phyloP scores from a whole-genome alignment of 2,888 invertebrate genomes.

The Cerastis rubricosa region DNA sequence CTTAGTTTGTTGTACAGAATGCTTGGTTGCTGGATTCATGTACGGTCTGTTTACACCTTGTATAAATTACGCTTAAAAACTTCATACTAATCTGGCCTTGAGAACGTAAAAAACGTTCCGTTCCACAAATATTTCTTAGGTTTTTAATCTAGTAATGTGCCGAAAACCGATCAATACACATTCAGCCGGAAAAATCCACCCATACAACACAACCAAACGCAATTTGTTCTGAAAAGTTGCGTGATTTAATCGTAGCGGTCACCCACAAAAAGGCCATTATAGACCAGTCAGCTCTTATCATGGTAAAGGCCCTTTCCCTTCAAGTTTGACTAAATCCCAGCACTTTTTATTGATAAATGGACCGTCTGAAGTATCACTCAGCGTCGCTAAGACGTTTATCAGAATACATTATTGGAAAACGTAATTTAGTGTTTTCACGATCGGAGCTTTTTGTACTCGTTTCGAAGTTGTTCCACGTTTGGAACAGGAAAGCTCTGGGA shows the following conservation, averaged over 20 bases:
- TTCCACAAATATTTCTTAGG: neutral
- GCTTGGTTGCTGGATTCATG: too few relatives aligned
- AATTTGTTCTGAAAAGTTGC: slow-evolving; percentile 80
- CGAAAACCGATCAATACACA: neutral
- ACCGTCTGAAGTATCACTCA: slow-evolving; percentile 75
- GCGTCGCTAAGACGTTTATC: slow-evolving; percentile 66
- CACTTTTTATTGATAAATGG: slow-evolving; percentile 79
- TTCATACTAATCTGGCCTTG: too few relatives aligned
- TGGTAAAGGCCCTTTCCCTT: slow-evolving; percentile 83
- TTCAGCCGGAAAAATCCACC: slow-evolving; percentile 13
- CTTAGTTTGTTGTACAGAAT: too few relatives aligned
- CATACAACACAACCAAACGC: slow-evolving; percentile 67
- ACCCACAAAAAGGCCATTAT: slow-evolving; percentile 86
- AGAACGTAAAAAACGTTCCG: neutral
- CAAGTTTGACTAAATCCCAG: slow-evolving; percentile 82
- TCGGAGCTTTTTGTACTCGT: slow-evolving; percentile 23
- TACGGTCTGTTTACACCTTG: too few relatives aligned
- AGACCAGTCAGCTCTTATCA: slow-evolving; percentile 81
- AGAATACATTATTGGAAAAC: slow-evolving; percentile 69
- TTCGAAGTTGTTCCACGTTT: slow-evolving; percentile 36
- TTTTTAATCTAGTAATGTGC: neutral
- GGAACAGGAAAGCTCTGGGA: slow-evolving; percentile 11
- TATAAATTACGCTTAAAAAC: too few relatives aligned
- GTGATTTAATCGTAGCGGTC: slow-evolving; percentile 82
- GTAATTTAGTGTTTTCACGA: slow-evolving; percentile 50